These are phyloP conservation scores for Strongylocentrotus purpuratus DNA, from an alignment of 35 echinoderm and acorn worm genomes.

Conservation along the genomic window DNA sequence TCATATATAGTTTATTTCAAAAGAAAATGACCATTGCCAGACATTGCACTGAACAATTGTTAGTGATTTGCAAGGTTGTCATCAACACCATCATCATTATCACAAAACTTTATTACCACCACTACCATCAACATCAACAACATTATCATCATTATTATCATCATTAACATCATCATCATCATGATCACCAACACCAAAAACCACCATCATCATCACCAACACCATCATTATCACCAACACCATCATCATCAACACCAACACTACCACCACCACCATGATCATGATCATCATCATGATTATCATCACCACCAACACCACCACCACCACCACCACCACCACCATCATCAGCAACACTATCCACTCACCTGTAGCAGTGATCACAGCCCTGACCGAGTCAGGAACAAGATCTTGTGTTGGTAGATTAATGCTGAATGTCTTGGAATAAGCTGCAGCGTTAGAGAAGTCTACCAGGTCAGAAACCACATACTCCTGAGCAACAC, in stretches of 20 bases:
- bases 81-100: conserved; percentile 4
- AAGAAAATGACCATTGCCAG: too few relatives aligned
- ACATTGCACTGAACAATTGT: too few relatives aligned
- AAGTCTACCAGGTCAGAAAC: conserved; percentile 65
- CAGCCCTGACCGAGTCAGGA: conserved; percentile 63
- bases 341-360: background rate
- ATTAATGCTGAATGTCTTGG: conserved; percentile 48
- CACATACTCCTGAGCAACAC: conserved; percentile 47
- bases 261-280: background rate
- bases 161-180: background rate
- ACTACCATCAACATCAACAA: background rate
- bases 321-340: background rate
- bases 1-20: too few relatives aligned
- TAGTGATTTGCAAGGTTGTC: background rate
- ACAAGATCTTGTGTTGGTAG: conserved; percentile 61
- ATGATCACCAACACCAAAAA: background rate
- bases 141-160: conserved; percentile 34
- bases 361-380: conserved; percentile 74
- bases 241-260: background rate
- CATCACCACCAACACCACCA: background rate
- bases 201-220: too few relatives aligned
- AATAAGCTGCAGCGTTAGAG: background rate
- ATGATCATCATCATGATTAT: background rate
- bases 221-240: too few relatives aligned
- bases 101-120: background rate